phyloP scores from a whole-genome alignment of 2,888 invertebrate genomes.

The Mythimna vitellina region DNA sequence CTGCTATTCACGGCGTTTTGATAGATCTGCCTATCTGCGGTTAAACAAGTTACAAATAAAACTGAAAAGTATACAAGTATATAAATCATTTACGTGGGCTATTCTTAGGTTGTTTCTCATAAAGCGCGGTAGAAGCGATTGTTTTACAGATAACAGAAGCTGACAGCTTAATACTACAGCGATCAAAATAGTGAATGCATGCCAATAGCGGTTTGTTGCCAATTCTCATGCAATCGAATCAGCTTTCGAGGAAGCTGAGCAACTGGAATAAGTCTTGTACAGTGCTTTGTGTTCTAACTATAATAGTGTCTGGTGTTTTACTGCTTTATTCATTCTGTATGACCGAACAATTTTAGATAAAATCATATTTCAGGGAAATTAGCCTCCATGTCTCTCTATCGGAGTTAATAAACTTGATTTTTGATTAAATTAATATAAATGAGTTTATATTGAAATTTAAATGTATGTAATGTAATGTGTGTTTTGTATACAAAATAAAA shows the following conservation, averaged over 20 bases:
- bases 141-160: slow-evolving; percentile 20
- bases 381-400: too few species aligned
- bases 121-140: slow-evolving; percentile 1
- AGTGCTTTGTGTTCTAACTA: background rate
- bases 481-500: too few species aligned
- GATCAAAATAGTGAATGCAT: slow-evolving; percentile 27
- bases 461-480: too few species aligned
- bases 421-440: too few species aligned
- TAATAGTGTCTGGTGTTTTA: too few species aligned
- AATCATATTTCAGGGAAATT: background rate
- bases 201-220: slow-evolving; percentile 17
- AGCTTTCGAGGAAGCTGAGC: background rate
- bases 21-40: slow-evolving; percentile 18
- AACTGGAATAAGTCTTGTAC: background rate
- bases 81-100: slow-evolving; percentile 7
- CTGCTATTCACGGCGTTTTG: slow-evolving; percentile 7
- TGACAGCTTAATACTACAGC: slow-evolving; percentile 16
- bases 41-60: slow-evolving; percentile 10
- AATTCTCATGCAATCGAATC: background rate
- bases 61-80: slow-evolving; percentile 11
- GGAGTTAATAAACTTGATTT: too few species aligned
- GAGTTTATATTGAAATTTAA: too few species aligned
- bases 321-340: background rate
- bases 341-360: background rate
- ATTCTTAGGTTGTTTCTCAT: slow-evolving; percentile 10